phyloP scores from a whole-genome alignment of 2,113 vertebrate species.

The Orycteropus afer region DNA sequence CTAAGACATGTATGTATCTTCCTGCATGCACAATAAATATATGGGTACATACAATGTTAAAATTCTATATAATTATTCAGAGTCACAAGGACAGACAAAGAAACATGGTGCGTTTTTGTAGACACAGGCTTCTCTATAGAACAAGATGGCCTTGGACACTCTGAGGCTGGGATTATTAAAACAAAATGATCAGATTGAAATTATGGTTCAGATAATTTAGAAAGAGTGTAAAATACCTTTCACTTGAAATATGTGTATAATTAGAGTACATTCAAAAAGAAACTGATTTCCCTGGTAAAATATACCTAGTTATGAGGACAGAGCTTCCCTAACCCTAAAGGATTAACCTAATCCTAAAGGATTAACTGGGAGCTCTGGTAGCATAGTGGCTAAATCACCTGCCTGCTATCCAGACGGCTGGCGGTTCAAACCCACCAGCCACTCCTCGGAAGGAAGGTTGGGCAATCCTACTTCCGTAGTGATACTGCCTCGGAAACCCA shows the following conservation, averaged over 20 bases:
- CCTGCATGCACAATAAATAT: conserved; percentile 44
- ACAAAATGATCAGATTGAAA: conserved; percentile 2
- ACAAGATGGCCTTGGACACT: not conserved
- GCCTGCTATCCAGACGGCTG: too few relatives aligned
- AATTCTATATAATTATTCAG: conserved; percentile 10
- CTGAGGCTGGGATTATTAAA: conserved; percentile 12
- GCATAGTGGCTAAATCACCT: too few relatives aligned
- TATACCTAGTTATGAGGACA: not conserved
- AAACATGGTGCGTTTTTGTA: not conserved
- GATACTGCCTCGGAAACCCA: too few relatives aligned
- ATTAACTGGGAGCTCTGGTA: too few relatives aligned
- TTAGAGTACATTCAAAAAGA: not conserved
- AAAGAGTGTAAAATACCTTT: not conserved
- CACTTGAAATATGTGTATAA: not conserved
- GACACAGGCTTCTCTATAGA: not conserved
- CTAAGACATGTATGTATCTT: not conserved
- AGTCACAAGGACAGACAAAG: conserved; percentile 47
- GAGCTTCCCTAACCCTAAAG: not conserved
- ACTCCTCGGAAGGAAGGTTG: too few relatives aligned
- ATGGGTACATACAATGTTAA: not conserved
- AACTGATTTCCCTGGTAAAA: not conserved
- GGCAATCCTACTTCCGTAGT: too few relatives aligned
- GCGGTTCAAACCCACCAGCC: too few relatives aligned
- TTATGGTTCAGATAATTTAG: not conserved
- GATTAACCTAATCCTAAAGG: too few relatives aligned